Percentiles rank a stretch among this genome's conserved stretches.
These are phyloP conservation scores for Pteronura brasiliensis DNA, from an alignment of 2,113 vertebrate species.

Conservation along the genomic window DNA sequence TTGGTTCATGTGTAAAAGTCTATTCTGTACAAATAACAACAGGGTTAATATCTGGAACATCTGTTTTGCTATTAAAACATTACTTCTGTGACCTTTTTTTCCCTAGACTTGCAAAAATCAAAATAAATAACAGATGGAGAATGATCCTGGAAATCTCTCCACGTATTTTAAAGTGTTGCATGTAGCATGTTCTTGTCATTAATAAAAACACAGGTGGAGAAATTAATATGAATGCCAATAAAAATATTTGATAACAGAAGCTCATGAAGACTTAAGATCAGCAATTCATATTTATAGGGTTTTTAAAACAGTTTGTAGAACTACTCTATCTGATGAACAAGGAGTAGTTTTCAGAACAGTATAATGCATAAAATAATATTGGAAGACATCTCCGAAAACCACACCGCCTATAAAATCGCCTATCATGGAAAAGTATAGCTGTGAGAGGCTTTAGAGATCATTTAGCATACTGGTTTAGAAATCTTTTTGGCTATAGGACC, in stretches of 20 bases:
- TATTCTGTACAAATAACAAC: conserved; percentile 50
- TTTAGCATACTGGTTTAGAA: neutral
- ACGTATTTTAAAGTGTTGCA: conserved; percentile 60
- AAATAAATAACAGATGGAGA: conserved; percentile 73
- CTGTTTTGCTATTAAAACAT: conserved; percentile 42
- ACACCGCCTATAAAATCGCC: neutral
- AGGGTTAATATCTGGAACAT: conserved; percentile 44
- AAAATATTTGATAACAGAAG: conserved; percentile 75
- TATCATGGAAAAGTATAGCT: neutral
- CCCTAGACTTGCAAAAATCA: conserved; percentile 61
- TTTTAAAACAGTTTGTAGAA: neutral
- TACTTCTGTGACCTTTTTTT: conserved; percentile 43
- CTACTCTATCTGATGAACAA: conserved; percentile 16
- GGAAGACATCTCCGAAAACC: neutral
- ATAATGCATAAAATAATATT: neutral
- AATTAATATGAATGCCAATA: conserved; percentile 66
- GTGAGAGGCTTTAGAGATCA: neutral
- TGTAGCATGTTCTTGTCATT: conserved; percentile 36
- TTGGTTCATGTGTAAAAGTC: conserved; percentile 1
- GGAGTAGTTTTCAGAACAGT: conserved; percentile 33
- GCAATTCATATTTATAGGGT: conserved; percentile 45
- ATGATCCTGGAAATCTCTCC: conserved; percentile 55
- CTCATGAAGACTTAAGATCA: conserved; percentile 32
- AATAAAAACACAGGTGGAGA: conserved; percentile 67
- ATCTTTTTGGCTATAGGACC: neutral